Percentiles rank a stretch among this genome's conserved stretches.
Evolutionary conservation across 2,888 invertebrate species (phyloP).

Genomic region (Parnassius orleans): DNA sequence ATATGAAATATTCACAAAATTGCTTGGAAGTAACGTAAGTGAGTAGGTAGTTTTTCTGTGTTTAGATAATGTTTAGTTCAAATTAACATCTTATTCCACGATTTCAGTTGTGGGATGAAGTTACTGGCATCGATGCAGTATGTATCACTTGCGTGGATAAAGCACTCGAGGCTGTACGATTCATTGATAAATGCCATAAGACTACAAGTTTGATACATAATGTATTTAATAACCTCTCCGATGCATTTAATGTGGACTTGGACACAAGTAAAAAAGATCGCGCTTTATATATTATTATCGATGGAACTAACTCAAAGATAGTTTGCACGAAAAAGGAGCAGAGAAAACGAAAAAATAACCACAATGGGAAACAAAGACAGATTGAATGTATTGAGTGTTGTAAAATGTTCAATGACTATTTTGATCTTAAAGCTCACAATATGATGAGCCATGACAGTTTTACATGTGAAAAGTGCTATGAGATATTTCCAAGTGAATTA

Average conservation of each 20-base stretch:
- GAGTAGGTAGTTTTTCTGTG: background rate
- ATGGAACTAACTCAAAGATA: conserved; percentile 46
- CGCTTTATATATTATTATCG: conserved; percentile 50
- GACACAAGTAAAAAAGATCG: conserved; percentile 40
- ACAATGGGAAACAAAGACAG: conserved; percentile 24
- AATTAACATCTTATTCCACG: conserved; percentile 17
- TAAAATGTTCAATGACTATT: conserved; percentile 38
- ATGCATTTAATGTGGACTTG: conserved; percentile 43
- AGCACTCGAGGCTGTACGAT: conserved; percentile 44
- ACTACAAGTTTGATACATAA: conserved; percentile 48
- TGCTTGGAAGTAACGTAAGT: conserved; percentile 52
- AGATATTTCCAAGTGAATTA: conserved; percentile 39
- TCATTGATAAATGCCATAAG: conserved; percentile 48
- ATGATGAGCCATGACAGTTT: conserved; percentile 41
- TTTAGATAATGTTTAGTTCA: background rate
- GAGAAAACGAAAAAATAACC: conserved; percentile 28
- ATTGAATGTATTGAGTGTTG: conserved; percentile 48
- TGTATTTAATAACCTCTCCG: conserved; percentile 48
- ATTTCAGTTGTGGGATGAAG: conserved; percentile 57
- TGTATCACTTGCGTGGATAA: conserved; percentile 56
- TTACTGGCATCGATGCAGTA: conserved; percentile 60
- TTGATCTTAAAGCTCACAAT: conserved; percentile 51
- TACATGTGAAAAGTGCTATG: conserved; percentile 54
- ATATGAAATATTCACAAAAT: conserved; percentile 43
- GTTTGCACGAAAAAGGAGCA: conserved; percentile 44